These are phyloP conservation scores for Pogoniulus pusillus DNA, from an alignment of 2,797 vertebrate genomes.

Conservation along the genomic window DNA sequence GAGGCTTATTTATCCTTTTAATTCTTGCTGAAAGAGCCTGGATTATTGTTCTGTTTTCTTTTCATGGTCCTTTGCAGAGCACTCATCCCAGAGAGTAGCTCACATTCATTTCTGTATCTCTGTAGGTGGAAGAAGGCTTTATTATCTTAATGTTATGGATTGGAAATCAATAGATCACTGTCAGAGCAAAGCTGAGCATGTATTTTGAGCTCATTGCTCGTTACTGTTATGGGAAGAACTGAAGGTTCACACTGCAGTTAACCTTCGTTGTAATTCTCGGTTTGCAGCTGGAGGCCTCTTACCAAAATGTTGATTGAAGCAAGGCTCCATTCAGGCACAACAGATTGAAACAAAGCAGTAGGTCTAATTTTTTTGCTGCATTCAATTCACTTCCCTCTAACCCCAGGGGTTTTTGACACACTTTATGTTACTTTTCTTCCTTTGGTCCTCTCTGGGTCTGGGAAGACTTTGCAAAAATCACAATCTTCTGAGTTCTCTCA, in stretches of 20 bases:
- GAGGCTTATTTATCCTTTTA: background rate
- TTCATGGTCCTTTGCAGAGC: background rate
- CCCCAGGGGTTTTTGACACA: background rate
- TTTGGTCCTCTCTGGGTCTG: background rate
- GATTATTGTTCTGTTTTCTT: background rate
- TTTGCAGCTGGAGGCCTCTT: background rate
- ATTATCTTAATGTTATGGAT: background rate
- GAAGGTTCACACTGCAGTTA: background rate
- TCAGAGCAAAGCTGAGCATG: background rate
- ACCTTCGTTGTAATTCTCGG: background rate
- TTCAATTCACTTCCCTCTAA: background rate
- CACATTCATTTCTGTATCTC: background rate
- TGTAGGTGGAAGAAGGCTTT: conserved; percentile 1
- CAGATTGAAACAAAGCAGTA: background rate
- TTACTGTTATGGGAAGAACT: background rate
- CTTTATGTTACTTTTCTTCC: background rate
- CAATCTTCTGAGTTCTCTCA: background rate
- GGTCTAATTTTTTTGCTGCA: too few species aligned
- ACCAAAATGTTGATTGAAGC: background rate
- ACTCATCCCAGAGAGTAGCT: background rate
- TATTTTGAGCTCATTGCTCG: background rate
- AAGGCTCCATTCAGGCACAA: background rate
- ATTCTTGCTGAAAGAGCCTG: background rate
- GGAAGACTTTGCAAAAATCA: background rate
- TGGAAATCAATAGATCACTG: conserved; percentile 37